Evolutionary conservation across 1,140 invertebrate genomes (phyloP), one percentile per base, ranked within the genome.

Genomic region (Goniozus legneri): DNA sequence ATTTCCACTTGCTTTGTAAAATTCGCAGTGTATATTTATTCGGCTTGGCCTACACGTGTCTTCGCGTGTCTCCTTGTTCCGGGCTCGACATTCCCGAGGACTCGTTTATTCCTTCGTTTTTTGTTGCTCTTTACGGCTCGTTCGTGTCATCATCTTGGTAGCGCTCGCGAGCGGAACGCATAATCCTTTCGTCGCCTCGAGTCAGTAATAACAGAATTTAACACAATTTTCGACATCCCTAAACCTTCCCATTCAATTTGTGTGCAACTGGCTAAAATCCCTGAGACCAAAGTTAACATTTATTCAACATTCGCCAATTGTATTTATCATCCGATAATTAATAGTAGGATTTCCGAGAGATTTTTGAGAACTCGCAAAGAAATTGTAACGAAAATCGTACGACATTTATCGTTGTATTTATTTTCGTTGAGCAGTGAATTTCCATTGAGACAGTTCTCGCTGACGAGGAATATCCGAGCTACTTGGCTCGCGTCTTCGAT

Each of bases 21-120:
- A 40, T 47, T 52, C 52, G 49, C 50, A 56, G 55, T 66, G 58
- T 61, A 64, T 61, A 66, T 69, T 67, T 62, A 60, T 66, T 64
- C 56, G 44, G 58, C 61, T 67, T 53, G 62, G 59, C 58, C 62
- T 73, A 75, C 73, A 75, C 70, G 66, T 75, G 72, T 75, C 69
- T 60, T 62, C 59, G 54, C 66, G 56, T 68, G 63, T 68, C 67
- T 66, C 58, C 38, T 47, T 65, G 63, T 69, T 66, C 51, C 54
- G 48, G 60, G 56, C 67, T 67, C 56, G 59, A 59, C 48, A 60
- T 66, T 67, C 62, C 60, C 59, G 42, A 42, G 45, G 40, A 52
- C 20, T 16, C 33, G 12, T n/a, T 19, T 20, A 2, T n/a, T 14
- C 12, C 10, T 27, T 13, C 13, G 8, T 33, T 19, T 20, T 33